phyloP scores from a whole-genome alignment of 1,140 invertebrate genomes.

The Neodiprion virginianus region DNA sequence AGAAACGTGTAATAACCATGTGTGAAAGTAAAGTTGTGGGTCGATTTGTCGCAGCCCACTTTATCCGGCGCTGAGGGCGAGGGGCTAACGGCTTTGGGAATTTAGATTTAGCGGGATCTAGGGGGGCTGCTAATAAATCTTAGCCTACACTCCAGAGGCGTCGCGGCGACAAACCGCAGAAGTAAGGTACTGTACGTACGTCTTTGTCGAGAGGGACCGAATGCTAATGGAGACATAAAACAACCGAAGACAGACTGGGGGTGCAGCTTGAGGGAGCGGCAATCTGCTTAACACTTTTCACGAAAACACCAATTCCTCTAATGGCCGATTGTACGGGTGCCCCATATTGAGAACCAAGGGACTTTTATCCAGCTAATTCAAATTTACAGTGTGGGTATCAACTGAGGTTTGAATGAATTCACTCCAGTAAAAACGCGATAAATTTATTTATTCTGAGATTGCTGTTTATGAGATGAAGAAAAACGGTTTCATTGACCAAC shows the following conservation, averaged over 20 bases:
- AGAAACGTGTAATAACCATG: neutral
- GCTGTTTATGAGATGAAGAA: neutral
- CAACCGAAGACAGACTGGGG: slow-evolving; percentile 8
- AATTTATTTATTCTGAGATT: no score
- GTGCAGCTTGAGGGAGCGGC: neutral
- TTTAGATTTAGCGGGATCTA: slow-evolving; percentile 5
- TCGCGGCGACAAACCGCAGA: slow-evolving; percentile 4
- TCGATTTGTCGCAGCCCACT: neutral
- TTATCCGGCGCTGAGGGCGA: neutral
- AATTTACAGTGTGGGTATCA: no score
- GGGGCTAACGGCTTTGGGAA: neutral
- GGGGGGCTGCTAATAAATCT: neutral
- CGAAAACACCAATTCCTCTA: slow-evolving; percentile 5
- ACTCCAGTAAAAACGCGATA: no score
- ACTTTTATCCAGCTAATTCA: no score
- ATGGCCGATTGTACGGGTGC: neutral
- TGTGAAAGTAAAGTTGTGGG: neutral
- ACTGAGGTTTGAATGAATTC: no score
- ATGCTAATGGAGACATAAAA: slow-evolving; percentile 18
- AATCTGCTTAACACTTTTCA: slow-evolving; percentile 14
- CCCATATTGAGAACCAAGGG: neutral
- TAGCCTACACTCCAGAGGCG: neutral
- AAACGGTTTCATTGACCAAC: neutral
- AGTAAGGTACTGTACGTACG: neutral
- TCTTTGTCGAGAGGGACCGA: neutral